These are phyloP conservation scores for Spodoptera picta DNA, from an alignment of 2,888 invertebrate genomes.

Conservation along the genomic window DNA sequence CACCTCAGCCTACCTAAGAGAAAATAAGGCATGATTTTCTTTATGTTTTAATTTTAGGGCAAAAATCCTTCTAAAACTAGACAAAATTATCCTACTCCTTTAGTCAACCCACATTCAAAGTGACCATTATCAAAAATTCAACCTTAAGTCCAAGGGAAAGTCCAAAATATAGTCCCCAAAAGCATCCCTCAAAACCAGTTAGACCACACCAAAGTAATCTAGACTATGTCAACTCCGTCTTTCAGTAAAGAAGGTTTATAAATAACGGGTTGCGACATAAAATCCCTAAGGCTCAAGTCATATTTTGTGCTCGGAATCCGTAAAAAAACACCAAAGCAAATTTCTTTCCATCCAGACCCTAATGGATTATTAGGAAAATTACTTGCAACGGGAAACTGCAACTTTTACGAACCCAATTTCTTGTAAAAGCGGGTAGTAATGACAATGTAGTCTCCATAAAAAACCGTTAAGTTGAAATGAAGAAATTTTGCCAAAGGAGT, in stretches of 20 bases:
- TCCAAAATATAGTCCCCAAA: no score
- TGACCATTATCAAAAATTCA: no score
- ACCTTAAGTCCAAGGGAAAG: no score
- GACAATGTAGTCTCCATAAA: constrained; percentile 46
- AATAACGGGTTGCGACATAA: constrained; percentile 27
- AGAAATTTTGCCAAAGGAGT: constrained; percentile 18
- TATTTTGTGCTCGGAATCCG: constrained; percentile 23
- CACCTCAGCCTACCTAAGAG: no score
- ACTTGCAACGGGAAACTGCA: constrained; percentile 36
- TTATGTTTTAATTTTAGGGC: no score
- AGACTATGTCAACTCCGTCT: neutral
- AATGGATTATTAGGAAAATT: constrained; percentile 48
- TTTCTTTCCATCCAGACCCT: neutral
- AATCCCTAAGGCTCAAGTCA: constrained; percentile 9
- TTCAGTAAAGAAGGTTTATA: constrained; percentile 5
- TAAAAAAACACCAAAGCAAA: constrained; percentile 19
- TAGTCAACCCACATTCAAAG: no score
- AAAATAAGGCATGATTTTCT: no score
- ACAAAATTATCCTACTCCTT: no score
- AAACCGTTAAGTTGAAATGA: constrained; percentile 40
- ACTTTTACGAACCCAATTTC: constrained; percentile 37
- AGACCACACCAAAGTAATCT: no score
- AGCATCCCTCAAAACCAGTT: no score
- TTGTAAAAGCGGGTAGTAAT: constrained; percentile 17
- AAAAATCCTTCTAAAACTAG: no score